Conservation (phyloP, 2,888 invertebrate species). For the Fabriciana adippe region DNA sequence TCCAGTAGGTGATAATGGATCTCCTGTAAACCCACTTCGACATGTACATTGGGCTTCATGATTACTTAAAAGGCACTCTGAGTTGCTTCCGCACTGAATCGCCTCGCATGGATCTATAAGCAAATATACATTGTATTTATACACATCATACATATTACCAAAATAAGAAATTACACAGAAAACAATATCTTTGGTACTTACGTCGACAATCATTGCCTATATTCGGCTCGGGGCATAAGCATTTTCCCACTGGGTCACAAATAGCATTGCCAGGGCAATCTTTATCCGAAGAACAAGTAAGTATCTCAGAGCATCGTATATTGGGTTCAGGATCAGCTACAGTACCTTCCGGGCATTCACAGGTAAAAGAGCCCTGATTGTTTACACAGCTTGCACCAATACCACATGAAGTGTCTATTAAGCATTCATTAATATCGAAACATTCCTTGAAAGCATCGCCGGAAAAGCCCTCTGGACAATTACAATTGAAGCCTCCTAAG, state of each 20-base stretch:
- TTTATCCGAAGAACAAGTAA: conserved; percentile 87
- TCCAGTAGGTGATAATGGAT: conserved; percentile 84
- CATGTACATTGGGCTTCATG: conserved; percentile 93
- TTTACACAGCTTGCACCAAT: conserved; percentile 91
- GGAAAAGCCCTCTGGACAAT: conserved; percentile 91
- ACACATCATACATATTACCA: conserved; percentile 3
- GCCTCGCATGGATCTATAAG: conserved; percentile 94
- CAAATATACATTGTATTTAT: conserved; percentile 32
- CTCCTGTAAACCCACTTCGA: conserved; percentile 89
- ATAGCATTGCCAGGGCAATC: conserved; percentile 95
- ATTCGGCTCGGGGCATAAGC: conserved; percentile 95
- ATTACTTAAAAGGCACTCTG: conserved; percentile 93
- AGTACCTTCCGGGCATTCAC: conserved; percentile 91
- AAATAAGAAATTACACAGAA: conserved; percentile 7
- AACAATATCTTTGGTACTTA: conserved; percentile 73
- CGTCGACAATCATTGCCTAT: conserved; percentile 95
- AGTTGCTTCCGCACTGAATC: conserved; percentile 91
- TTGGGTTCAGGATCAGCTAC: conserved; percentile 92
- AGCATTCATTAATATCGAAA: conserved; percentile 92
- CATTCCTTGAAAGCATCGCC: conserved; percentile 93
- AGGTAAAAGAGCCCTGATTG: conserved; percentile 88
- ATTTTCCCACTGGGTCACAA: conserved; percentile 89
- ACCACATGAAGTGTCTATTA: conserved; percentile 87
- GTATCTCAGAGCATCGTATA: conserved; percentile 90
- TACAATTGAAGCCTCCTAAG: conserved; percentile 90